Evolutionary conservation across 2,888 invertebrate species (phyloP).

Genomic region (Dasypogon diadema): DNA sequence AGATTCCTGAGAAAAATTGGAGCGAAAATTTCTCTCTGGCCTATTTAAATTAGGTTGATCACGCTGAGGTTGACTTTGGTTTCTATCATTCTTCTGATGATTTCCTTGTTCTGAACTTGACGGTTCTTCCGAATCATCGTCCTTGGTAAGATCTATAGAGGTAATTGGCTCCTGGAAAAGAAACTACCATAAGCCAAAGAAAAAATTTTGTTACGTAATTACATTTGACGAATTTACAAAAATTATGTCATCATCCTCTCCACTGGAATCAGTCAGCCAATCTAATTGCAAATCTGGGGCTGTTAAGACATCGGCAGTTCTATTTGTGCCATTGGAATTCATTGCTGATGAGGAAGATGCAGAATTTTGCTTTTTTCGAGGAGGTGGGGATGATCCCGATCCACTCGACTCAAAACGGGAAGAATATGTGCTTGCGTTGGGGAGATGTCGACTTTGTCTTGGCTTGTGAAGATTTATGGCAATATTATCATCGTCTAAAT

Average conservation of each 20-base stretch:
- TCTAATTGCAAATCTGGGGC: constrained; percentile 83
- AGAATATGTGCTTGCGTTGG: constrained; percentile 1
- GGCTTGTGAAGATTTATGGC: constrained; percentile 43
- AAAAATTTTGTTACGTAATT: constrained; percentile 10
- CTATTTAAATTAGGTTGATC: constrained; percentile 17
- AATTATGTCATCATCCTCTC: constrained; percentile 74
- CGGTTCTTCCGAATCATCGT: constrained; percentile 68
- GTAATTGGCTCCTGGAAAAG: constrained; percentile 68
- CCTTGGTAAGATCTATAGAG: constrained; percentile 72
- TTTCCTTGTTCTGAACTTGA: constrained; percentile 5
- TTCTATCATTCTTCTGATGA: background rate
- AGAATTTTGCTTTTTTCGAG: constrained; percentile 13
- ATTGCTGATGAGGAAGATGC: background rate
- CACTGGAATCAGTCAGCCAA: constrained; percentile 77
- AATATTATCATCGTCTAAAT: constrained; percentile 54
- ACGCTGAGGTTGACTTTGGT: background rate
- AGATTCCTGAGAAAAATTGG: background rate
- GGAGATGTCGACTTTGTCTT: background rate
- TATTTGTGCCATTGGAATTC: constrained; percentile 1
- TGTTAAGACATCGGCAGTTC: constrained; percentile 69
- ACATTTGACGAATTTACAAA: constrained; percentile 66
- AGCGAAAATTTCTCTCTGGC: constrained; percentile 14
- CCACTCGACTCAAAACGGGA: constrained; percentile 13
- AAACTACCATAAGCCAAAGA: background rate
- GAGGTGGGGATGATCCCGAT: constrained; percentile 28